phyloP scores from a whole-genome alignment of 2,888 invertebrate species.

The Drosophila antonietae region DNA sequence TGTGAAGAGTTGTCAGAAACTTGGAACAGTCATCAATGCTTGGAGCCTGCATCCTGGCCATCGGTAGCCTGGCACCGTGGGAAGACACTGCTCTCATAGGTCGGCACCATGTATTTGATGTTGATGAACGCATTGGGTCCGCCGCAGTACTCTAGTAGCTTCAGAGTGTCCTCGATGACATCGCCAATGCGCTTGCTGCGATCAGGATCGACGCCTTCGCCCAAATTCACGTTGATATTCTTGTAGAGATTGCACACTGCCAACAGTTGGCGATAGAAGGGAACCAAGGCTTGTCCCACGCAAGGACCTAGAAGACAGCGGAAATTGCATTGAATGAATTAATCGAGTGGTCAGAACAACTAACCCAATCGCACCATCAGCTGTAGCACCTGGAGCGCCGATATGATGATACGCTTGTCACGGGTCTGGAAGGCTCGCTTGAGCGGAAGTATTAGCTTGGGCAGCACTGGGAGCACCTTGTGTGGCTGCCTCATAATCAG shows the following conservation, averaged over 20 bases:
- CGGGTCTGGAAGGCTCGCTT: constrained; percentile 95
- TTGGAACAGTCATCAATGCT: constrained; percentile 6
- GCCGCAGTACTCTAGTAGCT: constrained; percentile 94
- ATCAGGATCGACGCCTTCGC: constrained; percentile 94
- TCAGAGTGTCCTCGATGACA: constrained; percentile 95
- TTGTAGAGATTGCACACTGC: constrained; percentile 94
- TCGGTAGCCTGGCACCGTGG: constrained; percentile 62
- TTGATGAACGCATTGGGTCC: constrained; percentile 98
- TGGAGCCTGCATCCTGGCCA: not conserved
- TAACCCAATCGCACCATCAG: constrained; percentile 92
- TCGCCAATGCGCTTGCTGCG: constrained; percentile 94
- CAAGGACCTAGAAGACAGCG: constrained; percentile 77
- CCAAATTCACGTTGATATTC: constrained; percentile 89
- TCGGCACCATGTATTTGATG: constrained; percentile 99
- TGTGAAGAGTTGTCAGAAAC: constrained; percentile 7
- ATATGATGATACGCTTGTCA: constrained; percentile 91
- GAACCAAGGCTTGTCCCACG: constrained; percentile 96
- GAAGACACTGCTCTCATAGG: constrained; percentile 94
- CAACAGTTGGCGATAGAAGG: constrained; percentile 97
- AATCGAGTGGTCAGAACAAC: constrained; percentile 5
- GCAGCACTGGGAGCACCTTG: constrained; percentile 91
- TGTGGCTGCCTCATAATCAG: constrained; percentile 87
- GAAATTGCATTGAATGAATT: not conserved
- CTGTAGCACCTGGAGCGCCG: constrained; percentile 93
- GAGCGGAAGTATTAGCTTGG: constrained; percentile 95